Base-by-base conservation (phyloP, 53 echinoderm and acorn worm species). In the Astropecten irregularis region DNA sequence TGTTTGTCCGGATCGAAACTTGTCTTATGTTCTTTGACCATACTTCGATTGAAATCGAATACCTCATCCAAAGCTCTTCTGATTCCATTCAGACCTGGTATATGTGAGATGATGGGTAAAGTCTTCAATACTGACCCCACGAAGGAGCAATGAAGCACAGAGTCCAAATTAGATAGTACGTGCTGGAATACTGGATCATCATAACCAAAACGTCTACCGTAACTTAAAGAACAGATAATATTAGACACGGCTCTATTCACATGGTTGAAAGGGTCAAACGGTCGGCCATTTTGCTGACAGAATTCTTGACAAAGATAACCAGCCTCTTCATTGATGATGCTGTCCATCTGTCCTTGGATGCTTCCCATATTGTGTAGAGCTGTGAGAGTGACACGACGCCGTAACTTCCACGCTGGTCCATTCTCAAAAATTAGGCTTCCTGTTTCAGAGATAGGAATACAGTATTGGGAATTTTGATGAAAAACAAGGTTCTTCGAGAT, bases 371-470 rank as follows among this genome's bases (percentile, higher is more conserved):
- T 28, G 40, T 64, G 86, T 3, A 86, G 40, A 2, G 86, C 77
- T 36, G 2, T 49, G 4, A 86, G 28, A 11, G 52, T 50, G 34
- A 65, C 53, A 15, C 60, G 54, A 11, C 77, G 49, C 33, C 64
- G 48, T 1, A 52, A 14, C 31, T 86, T 86, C 86, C 86, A 86
- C 7, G 76, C 64, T 63, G 63, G 32, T 13, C 86, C 86, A 51
- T 86, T 86, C 36, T 86, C 86, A 49, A 74, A 62, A n/a, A 86
- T 40, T 21, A 86, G 35, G 34, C 86, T 86, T 8, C 86, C 86
- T 86, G 19, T 22, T 1, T 4, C 15, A 11, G 42, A 42, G 42
- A 42, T n/a, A 66, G 7, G 18, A 66, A 40, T 39, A 66, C 8
- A 2, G 18, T 62, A 14, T n/a, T n/a, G n/a, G n/a, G n/a, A n/a